phyloP scores from a whole-genome alignment of 1,140 invertebrate genomes.

The Lithobius niger region DNA sequence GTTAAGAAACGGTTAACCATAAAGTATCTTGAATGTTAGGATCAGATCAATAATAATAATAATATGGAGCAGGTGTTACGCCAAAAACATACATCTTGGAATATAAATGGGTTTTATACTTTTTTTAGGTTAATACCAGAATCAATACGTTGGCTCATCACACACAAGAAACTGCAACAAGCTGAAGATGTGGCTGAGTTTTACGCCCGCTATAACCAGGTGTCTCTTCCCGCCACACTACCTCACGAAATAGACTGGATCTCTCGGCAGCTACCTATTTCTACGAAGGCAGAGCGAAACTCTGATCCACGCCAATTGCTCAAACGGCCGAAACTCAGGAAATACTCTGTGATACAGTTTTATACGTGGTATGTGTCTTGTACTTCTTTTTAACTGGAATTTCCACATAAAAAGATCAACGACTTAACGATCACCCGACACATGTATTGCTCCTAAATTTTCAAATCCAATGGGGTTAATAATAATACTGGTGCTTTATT shows the following conservation, averaged over 20 bases:
- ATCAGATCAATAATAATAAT: too few relatives aligned
- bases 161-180: slow-evolving; percentile 24
- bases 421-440: too few relatives aligned
- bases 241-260: slow-evolving; percentile 11
- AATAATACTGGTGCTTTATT: too few relatives aligned
- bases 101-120: background rate
- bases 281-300: slow-evolving; percentile 5
- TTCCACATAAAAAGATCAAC: too few relatives aligned
- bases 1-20: too few relatives aligned
- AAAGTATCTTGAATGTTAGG: too few relatives aligned
- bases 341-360: slow-evolving; percentile 16
- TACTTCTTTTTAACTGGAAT: too few relatives aligned
- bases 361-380: slow-evolving; percentile 19
- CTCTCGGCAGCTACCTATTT: slow-evolving; percentile 8
- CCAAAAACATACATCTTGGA: background rate
- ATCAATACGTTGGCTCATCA: slow-evolving; percentile 35
- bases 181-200: slow-evolving; percentile 21
- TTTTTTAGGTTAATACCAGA: slow-evolving; percentile 30
- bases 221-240: slow-evolving; percentile 13
- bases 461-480: too few relatives aligned
- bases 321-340: slow-evolving; percentile 14
- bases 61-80: too few relatives aligned
- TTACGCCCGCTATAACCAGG: slow-evolving; percentile 18
- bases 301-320: slow-evolving; percentile 15
- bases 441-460: too few relatives aligned